These are phyloP conservation scores for Beroe forskalii DNA, from an alignment of 37 sponge, comb jelly and placozoan genomes.

Conservation along the genomic window DNA sequence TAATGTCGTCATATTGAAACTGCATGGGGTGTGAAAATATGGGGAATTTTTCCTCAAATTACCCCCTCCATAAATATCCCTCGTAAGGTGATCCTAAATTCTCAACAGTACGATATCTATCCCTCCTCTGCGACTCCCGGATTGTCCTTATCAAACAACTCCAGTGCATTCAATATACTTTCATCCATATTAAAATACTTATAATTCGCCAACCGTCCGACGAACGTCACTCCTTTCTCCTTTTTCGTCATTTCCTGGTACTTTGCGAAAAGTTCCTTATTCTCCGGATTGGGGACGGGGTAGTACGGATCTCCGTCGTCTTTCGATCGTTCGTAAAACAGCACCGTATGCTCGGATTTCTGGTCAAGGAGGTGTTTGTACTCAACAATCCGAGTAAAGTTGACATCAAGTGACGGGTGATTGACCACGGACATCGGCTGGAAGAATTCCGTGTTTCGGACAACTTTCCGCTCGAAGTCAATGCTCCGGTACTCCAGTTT, in stretches of 20 bases:
- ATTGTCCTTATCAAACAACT: neutral
- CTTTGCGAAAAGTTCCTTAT: neutral
- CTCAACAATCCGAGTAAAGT: neutral
- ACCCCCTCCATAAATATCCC: too few relatives aligned
- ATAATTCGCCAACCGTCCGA: neutral
- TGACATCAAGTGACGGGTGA: neutral
- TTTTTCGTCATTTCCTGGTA: neutral
- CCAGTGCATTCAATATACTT: neutral
- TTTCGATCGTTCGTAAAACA: neutral
- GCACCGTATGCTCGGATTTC: neutral
- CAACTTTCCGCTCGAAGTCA: neutral
- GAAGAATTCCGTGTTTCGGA: neutral
- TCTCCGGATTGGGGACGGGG: neutral
- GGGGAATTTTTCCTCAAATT: too few relatives aligned
- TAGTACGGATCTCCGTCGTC: neutral
- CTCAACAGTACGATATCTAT: too few relatives aligned
- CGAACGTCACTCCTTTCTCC: neutral
- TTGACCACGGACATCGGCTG: neutral
- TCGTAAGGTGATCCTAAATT: too few relatives aligned
- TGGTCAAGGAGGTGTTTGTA: neutral
- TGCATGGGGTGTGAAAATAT: too few relatives aligned
- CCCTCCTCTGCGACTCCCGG: too few relatives aligned
- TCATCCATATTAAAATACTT: neutral
- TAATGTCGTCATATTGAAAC: too few relatives aligned
- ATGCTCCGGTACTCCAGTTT: neutral